Evolutionary conservation across 2,113 vertebrate species (phyloP), one percentile per base, ranked within the genome.

Genomic region (Callionymus lyra): DNA sequence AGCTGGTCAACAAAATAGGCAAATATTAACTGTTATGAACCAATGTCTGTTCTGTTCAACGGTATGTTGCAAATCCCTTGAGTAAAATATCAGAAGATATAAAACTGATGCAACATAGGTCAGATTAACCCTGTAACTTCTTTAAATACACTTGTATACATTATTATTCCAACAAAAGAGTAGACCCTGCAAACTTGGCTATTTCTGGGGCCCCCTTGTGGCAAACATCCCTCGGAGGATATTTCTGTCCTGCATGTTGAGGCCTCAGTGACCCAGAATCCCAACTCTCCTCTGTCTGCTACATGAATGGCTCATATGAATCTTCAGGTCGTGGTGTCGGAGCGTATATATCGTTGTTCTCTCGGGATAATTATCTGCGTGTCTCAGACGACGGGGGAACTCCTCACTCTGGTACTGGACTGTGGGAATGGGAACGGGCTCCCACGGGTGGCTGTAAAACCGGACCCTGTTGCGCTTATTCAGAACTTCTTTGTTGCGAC

Each of bases 101-200:
- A n/a, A n/a, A n/a, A n/a, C n/a, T n/a, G n/a, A n/a, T n/a, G n/a
- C n/a, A n/a, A n/a, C n/a, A n/a, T n/a, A n/a, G n/a, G n/a, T n/a
- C n/a, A n/a, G n/a, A n/a, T n/a, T n/a, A n/a, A n/a, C n/a, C 21
- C 4, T 27, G 21, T 27, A 27, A 8, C 21, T 27, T 27, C 21
- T 27, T 27, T 5, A 8, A 4, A 27, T 27, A 64, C 65, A 51
- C 44, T 51, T 69, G 69, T 74, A 76, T 74, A 80, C 42, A 45
- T 38, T 66, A 42, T 59, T 38, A 63, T 70, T 53, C 53, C 68
- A 79, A 75, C 72, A 71, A 19, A 56, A 19, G 16, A 53, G 54
- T 41, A 44, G 60, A 77, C 76, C 77, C 75, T 51, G 72, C 62
- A 80, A 74, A 44, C 31, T 15, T 31, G 64, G 47, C 59, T 69